These are phyloP conservation scores for Ips nitidus DNA, from an alignment of 1,140 invertebrate genomes.

Conservation along the genomic window DNA sequence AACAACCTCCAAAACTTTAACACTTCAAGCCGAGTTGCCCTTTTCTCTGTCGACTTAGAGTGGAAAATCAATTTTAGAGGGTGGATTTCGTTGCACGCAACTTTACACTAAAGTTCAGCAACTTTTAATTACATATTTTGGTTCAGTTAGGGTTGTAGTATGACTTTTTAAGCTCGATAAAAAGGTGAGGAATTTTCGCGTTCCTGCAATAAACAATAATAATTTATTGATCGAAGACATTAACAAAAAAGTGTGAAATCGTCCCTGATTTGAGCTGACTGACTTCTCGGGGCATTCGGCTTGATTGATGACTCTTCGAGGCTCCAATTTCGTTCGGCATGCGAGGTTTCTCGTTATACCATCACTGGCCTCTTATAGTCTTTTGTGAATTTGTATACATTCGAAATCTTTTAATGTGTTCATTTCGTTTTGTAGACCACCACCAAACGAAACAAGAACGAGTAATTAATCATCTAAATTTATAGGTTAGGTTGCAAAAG, in stretches of 20 bases:
- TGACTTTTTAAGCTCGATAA: no score
- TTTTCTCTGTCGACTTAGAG: no score
- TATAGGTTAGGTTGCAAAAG: no score
- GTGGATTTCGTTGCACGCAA: constrained; percentile 15
- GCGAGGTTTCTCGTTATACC: constrained; percentile 23
- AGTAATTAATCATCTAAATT: no score
- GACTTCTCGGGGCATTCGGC: constrained; percentile 12
- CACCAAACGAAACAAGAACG: no score
- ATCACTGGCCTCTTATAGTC: constrained; percentile 10
- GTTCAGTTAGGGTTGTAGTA: not conserved
- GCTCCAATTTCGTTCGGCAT: constrained; percentile 16
- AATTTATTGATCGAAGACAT: not conserved
- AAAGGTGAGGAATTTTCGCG: no score
- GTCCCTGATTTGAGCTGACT: constrained; percentile 12
- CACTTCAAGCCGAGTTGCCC: no score
- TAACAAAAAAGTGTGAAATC: constrained; percentile 22
- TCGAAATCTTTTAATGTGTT: constrained; percentile 15
- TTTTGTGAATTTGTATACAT: constrained; percentile 16
- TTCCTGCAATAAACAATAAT: not conserved
- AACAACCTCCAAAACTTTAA: not conserved
- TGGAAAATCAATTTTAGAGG: constrained; percentile 25
- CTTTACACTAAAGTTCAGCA: constrained; percentile 13
- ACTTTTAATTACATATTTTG: constrained; percentile 17
- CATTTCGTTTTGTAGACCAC: constrained; percentile 1
- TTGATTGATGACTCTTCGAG: constrained; percentile 15